Evolutionary conservation across 2,888 invertebrate species (phyloP), one percentile per base, ranked within the genome.

Genomic region (Colostygia pectinataria): DNA sequence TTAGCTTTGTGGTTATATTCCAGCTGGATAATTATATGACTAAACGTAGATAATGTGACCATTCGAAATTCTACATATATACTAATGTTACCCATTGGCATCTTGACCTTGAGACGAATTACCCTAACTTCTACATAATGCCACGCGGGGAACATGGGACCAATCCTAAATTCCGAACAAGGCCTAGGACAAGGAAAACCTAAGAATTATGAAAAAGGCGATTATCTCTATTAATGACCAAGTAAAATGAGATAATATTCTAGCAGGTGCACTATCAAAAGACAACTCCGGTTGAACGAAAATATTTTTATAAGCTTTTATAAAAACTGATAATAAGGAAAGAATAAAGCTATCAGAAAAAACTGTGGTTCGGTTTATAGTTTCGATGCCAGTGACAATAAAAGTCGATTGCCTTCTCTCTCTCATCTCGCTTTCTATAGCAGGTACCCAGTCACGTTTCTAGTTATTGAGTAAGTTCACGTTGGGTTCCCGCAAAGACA

Each of bases 401-500:
- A 57, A 52, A 54, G 45, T 47, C 53, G 57, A 60, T 57, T 55
- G 55, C 31, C 48, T 57, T 53, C 20, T 4, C 18, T 46, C 45
- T 55, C 50, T 48, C 55, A 47, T 53, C 44, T 50, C 38, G 42
- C 37, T 53, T 45, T 46, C 46, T 55, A 51, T 53, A 48, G 52
- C 32, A 25, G 13, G 41, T 51, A 40, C 42, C 45, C 40, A 44
- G 56, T 54, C 58, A 61, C 58, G 60, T 61, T 40, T 37, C 46
- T 51, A 55, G 55, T 61, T 61, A 56, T 61, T 45, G 58, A 58
- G 61, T 55, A 56, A 58, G 55, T 61, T 61, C 46, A 55, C 55
- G 56, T 53, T 46, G 48, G 48, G 45, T 44, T 38, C 51, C 45
- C 55, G 39, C 56, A 68, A 69, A 73, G 66, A 65, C 63, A 71